Base-by-base conservation (phyloP, 2,113 vertebrate species). In the Zosterops japonicus region DNA sequence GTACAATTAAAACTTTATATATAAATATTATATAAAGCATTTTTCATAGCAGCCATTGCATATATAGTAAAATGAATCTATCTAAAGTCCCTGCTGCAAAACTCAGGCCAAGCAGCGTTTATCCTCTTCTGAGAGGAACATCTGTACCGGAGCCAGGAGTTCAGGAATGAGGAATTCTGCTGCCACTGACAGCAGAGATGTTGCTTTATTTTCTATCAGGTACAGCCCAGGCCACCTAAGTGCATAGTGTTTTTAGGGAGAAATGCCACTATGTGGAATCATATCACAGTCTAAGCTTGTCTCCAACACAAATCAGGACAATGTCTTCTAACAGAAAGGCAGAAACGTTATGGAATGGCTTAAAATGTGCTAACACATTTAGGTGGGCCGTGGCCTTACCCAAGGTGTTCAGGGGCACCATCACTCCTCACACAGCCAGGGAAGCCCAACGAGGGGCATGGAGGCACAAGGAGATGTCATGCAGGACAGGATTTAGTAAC, bases 11-110 rank as follows among this genome's bases (percentile, higher is more conserved):
- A 97, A 97, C 93, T 95, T 97, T 94, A 94, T 96, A 96, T 97
- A 97, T 97, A 98, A 93, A 95, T 95, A 92, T 91, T 90, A 96
- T 97, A 95, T 78, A 98, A 96, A 89, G 93, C 94, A 94, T 94
- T 96, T 97, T 93, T 97, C 75, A 96, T 98, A 98, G 98, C 98
- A 98, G 97, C 98, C 95, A 97, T 98, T 97, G 93, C 97, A 97
- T 97, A 96, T 94, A 96, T 71, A 85, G 76, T 61, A 83, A 61
- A 93, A 95, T 31, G 33, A 76, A 91, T 91, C 79, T 79, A 91
- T 71, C 33, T 80, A 60, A 78, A 94, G 61, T 81, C 86, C 65
- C 75, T 83, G 93, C 96, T 89, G 93, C 96, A 85, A 80, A 88
- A 79, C 83, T 91, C 68, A 56, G 81, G 80, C 70, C 77, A 85